A percentile compares a stretch with the other conserved stretches of the same genome.
Conservation (phyloP, 2,888 invertebrate species). For the Aporophyla lueneburgensis region DNA sequence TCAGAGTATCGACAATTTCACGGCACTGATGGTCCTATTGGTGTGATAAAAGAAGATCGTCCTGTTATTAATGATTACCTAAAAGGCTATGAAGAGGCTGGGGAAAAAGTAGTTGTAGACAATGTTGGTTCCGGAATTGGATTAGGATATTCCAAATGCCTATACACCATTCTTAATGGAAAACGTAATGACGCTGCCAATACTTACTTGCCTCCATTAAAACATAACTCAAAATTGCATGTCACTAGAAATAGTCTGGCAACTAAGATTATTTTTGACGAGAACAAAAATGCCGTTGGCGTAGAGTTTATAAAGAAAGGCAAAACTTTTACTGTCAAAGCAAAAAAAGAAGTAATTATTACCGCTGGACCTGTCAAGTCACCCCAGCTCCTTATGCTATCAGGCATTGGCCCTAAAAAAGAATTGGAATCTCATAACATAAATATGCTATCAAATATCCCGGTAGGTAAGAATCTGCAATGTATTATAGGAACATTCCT, state of each 20-base stretch:
- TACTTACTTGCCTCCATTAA: conserved; percentile 54
- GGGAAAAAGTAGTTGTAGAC: conserved; percentile 76
- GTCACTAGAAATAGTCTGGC: conserved; percentile 65
- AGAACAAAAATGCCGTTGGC: conserved; percentile 62
- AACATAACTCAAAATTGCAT: conserved; percentile 89
- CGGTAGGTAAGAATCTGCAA: conserved; percentile 77
- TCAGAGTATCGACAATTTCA: conserved; percentile 55
- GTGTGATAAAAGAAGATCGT: conserved; percentile 68
- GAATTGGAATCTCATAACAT: conserved; percentile 72
- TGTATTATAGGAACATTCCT: conserved; percentile 67
- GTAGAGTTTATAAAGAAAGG: conserved; percentile 51
- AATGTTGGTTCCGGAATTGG: conserved; percentile 75
- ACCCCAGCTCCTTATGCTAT: conserved; percentile 75
- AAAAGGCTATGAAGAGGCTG: conserved; percentile 73
- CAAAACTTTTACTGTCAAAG: conserved; percentile 59
- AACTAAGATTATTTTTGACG: conserved; percentile 66
- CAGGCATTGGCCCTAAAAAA: conserved; percentile 76
- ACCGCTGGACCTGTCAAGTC: conserved; percentile 77
- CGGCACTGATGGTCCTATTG: conserved; percentile 64
- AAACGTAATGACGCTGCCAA: conserved; percentile 81
- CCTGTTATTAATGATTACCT: conserved; percentile 16
- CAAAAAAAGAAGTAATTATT: conserved; percentile 72
- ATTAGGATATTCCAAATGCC: conserved; percentile 82
- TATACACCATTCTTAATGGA: conserved; percentile 79
- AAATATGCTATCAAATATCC: conserved; percentile 70